A percentile compares a stretch with the other conserved stretches of the same genome.
Evolutionary conservation across 2,113 vertebrate species (phyloP).

Genomic region (Sula dactylatra): DNA sequence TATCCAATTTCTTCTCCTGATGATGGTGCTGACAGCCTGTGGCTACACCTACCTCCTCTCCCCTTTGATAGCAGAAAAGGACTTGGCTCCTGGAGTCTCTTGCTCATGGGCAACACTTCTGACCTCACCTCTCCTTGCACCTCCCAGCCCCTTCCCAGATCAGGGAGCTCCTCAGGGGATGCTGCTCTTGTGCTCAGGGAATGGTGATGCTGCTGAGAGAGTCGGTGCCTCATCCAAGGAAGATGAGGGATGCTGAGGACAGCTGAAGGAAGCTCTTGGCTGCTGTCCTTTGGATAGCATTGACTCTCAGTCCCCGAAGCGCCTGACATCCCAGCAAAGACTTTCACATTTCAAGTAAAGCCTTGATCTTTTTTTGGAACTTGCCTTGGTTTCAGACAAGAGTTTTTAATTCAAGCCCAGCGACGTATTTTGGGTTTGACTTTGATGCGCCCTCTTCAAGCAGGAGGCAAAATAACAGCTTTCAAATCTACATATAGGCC

Average conservation of each 20-base stretch:
- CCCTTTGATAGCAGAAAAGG: not conserved
- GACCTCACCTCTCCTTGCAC: not conserved
- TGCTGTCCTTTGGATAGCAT: not conserved
- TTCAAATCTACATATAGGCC: conserved; percentile 59
- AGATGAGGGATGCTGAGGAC: not conserved
- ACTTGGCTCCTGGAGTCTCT: not conserved
- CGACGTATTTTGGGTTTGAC: conserved; percentile 47
- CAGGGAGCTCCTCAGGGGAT: not conserved
- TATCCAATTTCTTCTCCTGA: not conserved
- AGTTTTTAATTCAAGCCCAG: conserved; percentile 62
- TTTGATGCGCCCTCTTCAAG: conserved; percentile 65
- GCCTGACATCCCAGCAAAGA: conserved; percentile 14
- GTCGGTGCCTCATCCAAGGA: not conserved
- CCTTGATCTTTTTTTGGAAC: conserved; percentile 63
- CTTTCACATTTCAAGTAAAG: conserved; percentile 45
- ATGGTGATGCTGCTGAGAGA: not conserved
- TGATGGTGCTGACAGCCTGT: not conserved
- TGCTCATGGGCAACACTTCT: accelerated
- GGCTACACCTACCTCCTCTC: not conserved
- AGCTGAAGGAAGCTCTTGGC: not conserved
- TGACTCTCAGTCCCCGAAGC: not conserved
- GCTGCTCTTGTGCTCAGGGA: not conserved
- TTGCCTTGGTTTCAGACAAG: conserved; percentile 51
- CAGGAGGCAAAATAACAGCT: conserved; percentile 66
- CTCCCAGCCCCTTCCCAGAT: not conserved